Evolutionary conservation across 30 jellyfish, hydroid and myxozoan genomes (phyloP), one percentile per base, ranked within the genome.

Genomic region (Cassiopea andromeda): DNA sequence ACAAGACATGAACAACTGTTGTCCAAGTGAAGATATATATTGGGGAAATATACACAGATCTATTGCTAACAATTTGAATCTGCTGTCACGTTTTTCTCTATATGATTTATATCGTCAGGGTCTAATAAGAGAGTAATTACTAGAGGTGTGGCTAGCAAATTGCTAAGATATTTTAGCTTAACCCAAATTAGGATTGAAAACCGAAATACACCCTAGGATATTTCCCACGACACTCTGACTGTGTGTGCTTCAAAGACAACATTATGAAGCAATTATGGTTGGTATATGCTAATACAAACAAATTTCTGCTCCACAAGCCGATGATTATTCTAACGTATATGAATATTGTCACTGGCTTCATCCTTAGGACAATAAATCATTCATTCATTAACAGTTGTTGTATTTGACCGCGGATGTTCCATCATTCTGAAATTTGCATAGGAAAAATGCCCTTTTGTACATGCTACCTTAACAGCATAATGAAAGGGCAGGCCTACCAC

Each of bases 221-320:
- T 1, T 70, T 70, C 79, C 79, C 79, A 70, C 79, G 79, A 19
- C 54, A 8, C 2, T 38, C 79, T 18, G 79, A 14, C 79, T 70
- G 43, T 38, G 15, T 70, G n/a, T n/a, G 54, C 10, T 4, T 70
- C 73, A 70, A 70, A 70, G 27, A 54, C 79, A 54, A 70, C 54
- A 17, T 49, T 84, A 50, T 2, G 66, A 60, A 81, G 71, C 74
- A 19, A 61, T n/a, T 77, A 16, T 77, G 75, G 74, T 77, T 49
- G 15, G 86, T 18, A 70, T 19, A 16, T 70, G 79, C 54, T 12
- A 70, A 70, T 70, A 70, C 27, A 70, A 70, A 70, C 79, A 70
- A 15, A 4, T 12, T 19, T 14, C 27, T 70, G 79, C 14, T 47
- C 47, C 13, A 48, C 8, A 15, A 77, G 48, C 86, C 9, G 86